Conservation (phyloP, 2,797 vertebrate genomes). For the Poecilia picta region DNA sequence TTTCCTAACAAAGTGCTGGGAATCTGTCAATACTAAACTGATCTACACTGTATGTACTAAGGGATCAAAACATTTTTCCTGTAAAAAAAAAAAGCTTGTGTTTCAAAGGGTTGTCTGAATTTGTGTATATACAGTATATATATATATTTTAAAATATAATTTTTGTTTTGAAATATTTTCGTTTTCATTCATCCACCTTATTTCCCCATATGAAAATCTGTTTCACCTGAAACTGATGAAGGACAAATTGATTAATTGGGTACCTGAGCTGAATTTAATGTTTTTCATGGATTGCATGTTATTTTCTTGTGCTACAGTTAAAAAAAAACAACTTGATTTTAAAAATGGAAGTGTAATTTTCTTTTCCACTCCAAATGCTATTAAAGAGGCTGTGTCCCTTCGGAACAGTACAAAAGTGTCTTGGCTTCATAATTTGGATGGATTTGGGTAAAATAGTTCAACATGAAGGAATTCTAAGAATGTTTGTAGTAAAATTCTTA, state of each 20-base stretch:
- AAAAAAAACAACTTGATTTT: constrained; percentile 79
- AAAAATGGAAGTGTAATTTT: constrained; percentile 86
- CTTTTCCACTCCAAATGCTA: constrained; percentile 91
- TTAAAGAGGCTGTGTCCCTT: constrained; percentile 89
- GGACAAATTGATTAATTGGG: constrained; percentile 69
- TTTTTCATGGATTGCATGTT: constrained; percentile 84
- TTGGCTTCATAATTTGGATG: constrained; percentile 29
- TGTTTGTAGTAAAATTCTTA: background rate
- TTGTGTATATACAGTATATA: constrained; percentile 74
- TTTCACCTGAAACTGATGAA: constrained; percentile 66
- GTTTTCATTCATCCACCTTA: constrained; percentile 61
- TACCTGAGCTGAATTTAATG: constrained; percentile 70
- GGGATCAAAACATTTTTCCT: constrained; percentile 77
- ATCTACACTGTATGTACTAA: constrained; percentile 79
- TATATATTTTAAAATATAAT: constrained; percentile 81
- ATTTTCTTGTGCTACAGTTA: constrained; percentile 82
- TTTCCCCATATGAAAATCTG: constrained; percentile 75
- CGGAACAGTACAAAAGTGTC: constrained; percentile 46
- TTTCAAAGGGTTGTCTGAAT: constrained; percentile 78
- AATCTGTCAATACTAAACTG: constrained; percentile 61
- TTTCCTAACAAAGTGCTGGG: constrained; percentile 50
- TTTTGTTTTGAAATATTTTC: constrained; percentile 59
- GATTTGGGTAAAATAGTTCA: background rate
- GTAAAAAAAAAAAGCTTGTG: constrained; percentile 70
- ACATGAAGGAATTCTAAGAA: background rate